phyloP scores from a whole-genome alignment of 92 coral and sea anemone species.

The Phenganax subtilis region DNA sequence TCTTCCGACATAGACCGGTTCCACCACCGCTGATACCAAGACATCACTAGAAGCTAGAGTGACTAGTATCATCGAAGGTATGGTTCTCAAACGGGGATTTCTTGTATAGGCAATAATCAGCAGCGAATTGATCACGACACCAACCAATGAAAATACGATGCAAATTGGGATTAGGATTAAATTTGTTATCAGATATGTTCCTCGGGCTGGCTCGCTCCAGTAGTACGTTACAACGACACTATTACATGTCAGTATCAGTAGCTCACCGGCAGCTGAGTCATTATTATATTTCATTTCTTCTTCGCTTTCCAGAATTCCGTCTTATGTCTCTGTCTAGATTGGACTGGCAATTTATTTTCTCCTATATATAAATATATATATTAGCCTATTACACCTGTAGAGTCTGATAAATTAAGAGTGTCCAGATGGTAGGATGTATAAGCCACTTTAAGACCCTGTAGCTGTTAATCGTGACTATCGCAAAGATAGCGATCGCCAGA shows the following conservation, averaged over 20 bases:
- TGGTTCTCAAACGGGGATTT: background rate
- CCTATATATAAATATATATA: no score
- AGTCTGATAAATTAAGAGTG: no score
- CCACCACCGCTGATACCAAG: background rate
- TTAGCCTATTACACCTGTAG: no score
- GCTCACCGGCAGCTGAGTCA: background rate
- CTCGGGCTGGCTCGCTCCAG: conserved; percentile 21
- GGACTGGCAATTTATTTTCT: no score
- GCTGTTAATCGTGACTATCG: no score
- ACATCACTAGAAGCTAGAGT: conserved; percentile 23
- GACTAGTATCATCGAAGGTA: background rate
- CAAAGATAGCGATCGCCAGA: no score
- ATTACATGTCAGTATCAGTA: conserved; percentile 14
- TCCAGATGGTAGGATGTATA: no score
- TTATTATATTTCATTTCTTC: background rate
- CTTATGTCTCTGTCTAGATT: no score
- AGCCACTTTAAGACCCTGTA: no score
- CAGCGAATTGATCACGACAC: background rate
- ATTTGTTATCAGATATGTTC: background rate
- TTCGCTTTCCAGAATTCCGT: no score
- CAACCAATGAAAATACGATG: background rate
- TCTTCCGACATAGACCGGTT: background rate
- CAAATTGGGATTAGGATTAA: background rate
- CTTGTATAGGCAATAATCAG: conserved; percentile 1
- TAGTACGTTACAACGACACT: conserved; percentile 21